Conservation (phyloP, 2,113 vertebrate genomes). For the Bombycilla garrulus region DNA sequence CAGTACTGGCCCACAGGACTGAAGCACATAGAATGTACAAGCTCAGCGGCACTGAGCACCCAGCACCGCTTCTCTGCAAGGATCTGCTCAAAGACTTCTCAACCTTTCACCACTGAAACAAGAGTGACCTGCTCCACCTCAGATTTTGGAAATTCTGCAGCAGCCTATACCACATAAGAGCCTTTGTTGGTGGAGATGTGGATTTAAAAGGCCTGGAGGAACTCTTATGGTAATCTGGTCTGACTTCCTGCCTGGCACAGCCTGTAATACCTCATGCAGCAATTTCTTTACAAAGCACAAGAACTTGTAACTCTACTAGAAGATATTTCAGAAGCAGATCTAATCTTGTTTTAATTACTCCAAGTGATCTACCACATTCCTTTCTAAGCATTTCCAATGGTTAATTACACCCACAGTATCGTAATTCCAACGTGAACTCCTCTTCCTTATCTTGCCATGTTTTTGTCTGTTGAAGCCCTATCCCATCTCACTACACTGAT, state of each 20-base stretch:
- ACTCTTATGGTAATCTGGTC: conserved; percentile 33
- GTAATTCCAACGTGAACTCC: neutral
- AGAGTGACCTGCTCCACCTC: conserved; percentile 6
- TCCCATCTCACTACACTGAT: conserved; percentile 6
- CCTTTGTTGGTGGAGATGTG: conserved; percentile 28
- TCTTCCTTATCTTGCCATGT: conserved; percentile 24
- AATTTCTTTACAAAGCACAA: conserved; percentile 47
- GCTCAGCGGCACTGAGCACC: fast-evolving
- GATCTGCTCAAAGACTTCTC: conserved; percentile 17
- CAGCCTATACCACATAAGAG: conserved; percentile 21
- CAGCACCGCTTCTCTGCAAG: fast-evolving
- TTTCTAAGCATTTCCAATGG: conserved; percentile 6
- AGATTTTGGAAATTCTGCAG: conserved; percentile 41
- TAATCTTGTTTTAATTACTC: conserved; percentile 63
- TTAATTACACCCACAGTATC: conserved; percentile 33
- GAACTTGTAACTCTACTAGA: conserved; percentile 49
- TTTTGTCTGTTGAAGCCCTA: conserved; percentile 37
- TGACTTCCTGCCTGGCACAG: conserved; percentile 58
- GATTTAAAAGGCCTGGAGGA: conserved; percentile 57
- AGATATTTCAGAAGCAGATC: conserved; percentile 46
- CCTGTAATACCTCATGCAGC: neutral
- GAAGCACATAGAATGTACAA: neutral
- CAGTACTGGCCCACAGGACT: fast-evolving
- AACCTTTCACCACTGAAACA: conserved; percentile 22
- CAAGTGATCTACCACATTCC: conserved; percentile 53